Conservation (phyloP, 2,113 vertebrate species). For the Forbesichthys agassizii region DNA sequence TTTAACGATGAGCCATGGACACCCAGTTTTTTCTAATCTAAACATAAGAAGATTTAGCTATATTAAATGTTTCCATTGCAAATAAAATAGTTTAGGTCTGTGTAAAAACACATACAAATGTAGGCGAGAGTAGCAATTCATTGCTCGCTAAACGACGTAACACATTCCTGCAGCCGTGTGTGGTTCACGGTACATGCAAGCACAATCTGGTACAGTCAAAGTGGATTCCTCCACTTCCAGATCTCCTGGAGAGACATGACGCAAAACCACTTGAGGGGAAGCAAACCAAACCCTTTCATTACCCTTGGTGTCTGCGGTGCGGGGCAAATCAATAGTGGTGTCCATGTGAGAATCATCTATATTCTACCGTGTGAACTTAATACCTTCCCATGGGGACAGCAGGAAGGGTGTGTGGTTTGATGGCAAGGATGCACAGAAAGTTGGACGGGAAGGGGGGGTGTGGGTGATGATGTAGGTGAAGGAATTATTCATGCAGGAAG, state of each 20-base stretch:
- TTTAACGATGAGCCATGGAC: too few relatives aligned
- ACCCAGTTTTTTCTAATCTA: too few relatives aligned
- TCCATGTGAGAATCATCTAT: slow-evolving; percentile 65
- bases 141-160: too few relatives aligned
- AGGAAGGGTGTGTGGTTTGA: slow-evolving; percentile 43
- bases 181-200: too few relatives aligned
- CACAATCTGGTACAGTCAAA: slow-evolving; percentile 11
- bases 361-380: slow-evolving; percentile 68
- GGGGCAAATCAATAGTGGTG: slow-evolving; percentile 69
- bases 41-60: too few relatives aligned
- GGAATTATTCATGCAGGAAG: slow-evolving; percentile 40
- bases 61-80: too few relatives aligned
- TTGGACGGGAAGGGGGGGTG: neutral
- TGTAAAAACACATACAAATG: too few relatives aligned
- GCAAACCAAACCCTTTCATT: slow-evolving; percentile 68
- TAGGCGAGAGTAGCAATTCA: too few relatives aligned
- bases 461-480: slow-evolving; percentile 38
- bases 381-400: slow-evolving; percentile 30
- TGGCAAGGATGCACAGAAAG: slow-evolving; percentile 22
- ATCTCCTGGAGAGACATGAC: slow-evolving; percentile 58
- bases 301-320: slow-evolving; percentile 59
- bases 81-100: too few relatives aligned
- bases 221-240: slow-evolving; percentile 35
- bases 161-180: too few relatives aligned
- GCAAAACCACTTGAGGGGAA: slow-evolving; percentile 28